Conservation (phyloP, 2,113 vertebrate genomes). For the Tachysurus vachellii region DNA sequence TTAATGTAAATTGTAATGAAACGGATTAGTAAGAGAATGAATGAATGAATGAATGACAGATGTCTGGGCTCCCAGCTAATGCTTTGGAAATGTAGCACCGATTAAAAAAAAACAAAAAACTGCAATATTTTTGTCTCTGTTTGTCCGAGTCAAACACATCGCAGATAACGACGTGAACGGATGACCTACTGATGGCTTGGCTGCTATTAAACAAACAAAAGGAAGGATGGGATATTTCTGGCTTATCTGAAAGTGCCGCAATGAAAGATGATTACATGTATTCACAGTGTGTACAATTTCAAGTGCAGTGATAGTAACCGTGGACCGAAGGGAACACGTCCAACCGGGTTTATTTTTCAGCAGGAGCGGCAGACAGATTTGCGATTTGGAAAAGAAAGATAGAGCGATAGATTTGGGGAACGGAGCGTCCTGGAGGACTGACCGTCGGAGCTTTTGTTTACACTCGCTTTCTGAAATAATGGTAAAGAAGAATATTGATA, state of each 20-base stretch:
- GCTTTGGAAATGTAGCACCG: background rate
- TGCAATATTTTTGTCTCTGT: conserved; percentile 1
- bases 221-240: conserved; percentile 15
- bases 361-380: background rate
- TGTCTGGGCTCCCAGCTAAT: conserved; percentile 7
- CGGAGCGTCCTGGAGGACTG: background rate
- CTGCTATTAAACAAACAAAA: conserved; percentile 36
- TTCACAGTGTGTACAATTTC: conserved; percentile 21
- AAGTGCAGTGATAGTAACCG: conserved; percentile 20
- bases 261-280: conserved; percentile 18
- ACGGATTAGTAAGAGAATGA: background rate
- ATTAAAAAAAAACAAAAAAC: background rate
- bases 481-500: background rate
- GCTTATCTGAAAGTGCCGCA: conserved; percentile 43
- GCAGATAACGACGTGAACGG: conserved; percentile 25
- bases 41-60: background rate
- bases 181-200: conserved; percentile 13
- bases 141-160: conserved; percentile 16
- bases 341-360: background rate
- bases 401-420: background rate
- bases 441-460: background rate
- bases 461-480: background rate
- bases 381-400: background rate
- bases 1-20: background rate
- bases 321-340: background rate